These are phyloP conservation scores for Brachionus asplanchnoidis DNA, from an alignment of 1,140 invertebrate species.

Conservation along the genomic window DNA sequence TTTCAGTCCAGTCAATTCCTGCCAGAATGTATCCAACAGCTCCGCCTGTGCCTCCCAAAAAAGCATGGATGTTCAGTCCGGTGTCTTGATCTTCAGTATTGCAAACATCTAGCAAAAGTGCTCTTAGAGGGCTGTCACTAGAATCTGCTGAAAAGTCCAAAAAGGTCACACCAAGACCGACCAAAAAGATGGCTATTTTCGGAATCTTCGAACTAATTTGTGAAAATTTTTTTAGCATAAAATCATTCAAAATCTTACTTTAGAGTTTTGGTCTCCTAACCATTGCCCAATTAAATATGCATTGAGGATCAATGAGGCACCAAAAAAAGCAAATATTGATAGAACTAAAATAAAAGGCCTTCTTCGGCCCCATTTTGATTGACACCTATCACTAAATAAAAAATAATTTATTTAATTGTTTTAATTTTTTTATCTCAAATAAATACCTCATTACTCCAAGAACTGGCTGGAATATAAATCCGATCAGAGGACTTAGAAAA, in stretches of 20 bases:
- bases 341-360: slow-evolving; percentile 56
- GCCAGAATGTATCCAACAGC: slow-evolving; percentile 59
- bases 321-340: slow-evolving; percentile 16
- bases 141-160: slow-evolving; percentile 37
- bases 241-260: background rate
- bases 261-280: slow-evolving; percentile 2
- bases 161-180: slow-evolving; percentile 20
- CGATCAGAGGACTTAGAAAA: slow-evolving; percentile 33
- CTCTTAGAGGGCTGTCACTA: slow-evolving; percentile 18
- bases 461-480: slow-evolving; percentile 37
- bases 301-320: slow-evolving; percentile 2
- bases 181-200: slow-evolving; percentile 23
- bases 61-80: slow-evolving; percentile 29
- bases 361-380: slow-evolving; percentile 49
- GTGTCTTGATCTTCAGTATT: slow-evolving; percentile 40
- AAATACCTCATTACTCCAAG: slow-evolving; percentile 16
- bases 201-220: background rate
- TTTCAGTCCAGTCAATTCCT: slow-evolving; percentile 58
- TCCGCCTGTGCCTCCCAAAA: slow-evolving; percentile 51
- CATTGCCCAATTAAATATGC: slow-evolving; percentile 28
- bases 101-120: slow-evolving; percentile 14
- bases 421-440: no score
- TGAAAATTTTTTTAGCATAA: background rate
- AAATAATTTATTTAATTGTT: no score
- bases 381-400: slow-evolving; percentile 53